These are phyloP conservation scores for Trachops cirrhosus DNA, from an alignment of 2,797 vertebrate species.

Conservation along the genomic window DNA sequence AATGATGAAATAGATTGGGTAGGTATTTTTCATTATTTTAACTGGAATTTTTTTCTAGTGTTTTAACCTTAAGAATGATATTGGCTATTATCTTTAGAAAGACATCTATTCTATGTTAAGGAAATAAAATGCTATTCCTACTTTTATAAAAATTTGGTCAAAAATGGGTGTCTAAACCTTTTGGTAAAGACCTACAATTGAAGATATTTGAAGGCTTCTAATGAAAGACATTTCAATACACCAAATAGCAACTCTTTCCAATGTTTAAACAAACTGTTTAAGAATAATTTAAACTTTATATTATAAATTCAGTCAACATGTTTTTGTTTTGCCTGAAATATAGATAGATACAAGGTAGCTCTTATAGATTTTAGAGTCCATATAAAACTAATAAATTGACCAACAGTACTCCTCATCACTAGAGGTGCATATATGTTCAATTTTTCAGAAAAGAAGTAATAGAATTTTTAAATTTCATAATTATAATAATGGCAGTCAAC, in stretches of 20 bases:
- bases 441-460: background rate
- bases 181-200: background rate
- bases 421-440: background rate
- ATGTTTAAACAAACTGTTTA: background rate
- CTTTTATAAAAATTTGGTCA: conserved; percentile 8
- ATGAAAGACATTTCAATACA: background rate
- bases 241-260: background rate
- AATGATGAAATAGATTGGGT: background rate
- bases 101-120: background rate
- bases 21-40: background rate
- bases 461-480: background rate
- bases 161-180: background rate
- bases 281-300: conserved; percentile 11
- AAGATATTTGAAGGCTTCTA: background rate
- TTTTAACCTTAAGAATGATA: conserved; percentile 13
- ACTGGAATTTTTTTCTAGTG: background rate
- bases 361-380: background rate
- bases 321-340: background rate
- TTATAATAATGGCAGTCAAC: background rate
- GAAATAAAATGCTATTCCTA: conserved; percentile 9
- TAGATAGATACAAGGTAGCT: background rate
- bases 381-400: background rate
- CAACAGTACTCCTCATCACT: background rate
- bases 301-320: background rate
- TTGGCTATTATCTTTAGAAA: background rate